Base-by-base conservation (phyloP, 1,140 invertebrate species). In the Zaprionus africanus region DNA sequence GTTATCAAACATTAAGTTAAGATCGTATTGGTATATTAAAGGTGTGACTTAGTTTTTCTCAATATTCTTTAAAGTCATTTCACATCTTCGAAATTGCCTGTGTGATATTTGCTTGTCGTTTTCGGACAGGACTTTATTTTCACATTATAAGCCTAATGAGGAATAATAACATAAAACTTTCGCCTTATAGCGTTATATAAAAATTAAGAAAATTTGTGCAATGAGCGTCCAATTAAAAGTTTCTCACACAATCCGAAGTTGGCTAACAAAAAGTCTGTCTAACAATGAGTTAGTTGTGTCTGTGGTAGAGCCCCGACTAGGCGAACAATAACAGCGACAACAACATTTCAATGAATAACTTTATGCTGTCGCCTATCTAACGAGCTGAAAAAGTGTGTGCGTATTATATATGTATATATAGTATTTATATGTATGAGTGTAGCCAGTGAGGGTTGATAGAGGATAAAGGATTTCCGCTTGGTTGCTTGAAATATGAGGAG, bases 171-270 rank as follows among this genome's bases (percentile, higher is more conserved):
- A 69, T 26, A 41, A 24, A 75, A 75, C 49, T 58, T 69, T 62
- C 36, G 38, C 51, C 43, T 28, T 31, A 13, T 19, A 15, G 28
- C 6, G 43, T 7, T 22, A 28, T 56, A 38, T 31, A 61, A 74
- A 61, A 74, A 68, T 68, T 41, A 76, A 70, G 70, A 73, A 88
- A 83, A 88, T 83, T 87, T 87, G 69, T 87, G 72, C 82, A 87
- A 81, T 83, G 78, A 87, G 84, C 84, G 88, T 88, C 83, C 83
- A 87, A 87, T 87, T 87, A 87, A 87, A 87, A 87, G 66, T 87
- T 87, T 87, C 80, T 80, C 73, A 80, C 81, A 88, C 84, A 87
- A 88, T 69, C 77, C 76, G 64, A 82, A 86, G 75, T 60, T 63
- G 67, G 41, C 79, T 43, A 62, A 79, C 84, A 75, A 83, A 82